These are phyloP conservation scores for Pygoscelis antarcticus DNA, from an alignment of 2,113 vertebrate species.

Conservation along the genomic window DNA sequence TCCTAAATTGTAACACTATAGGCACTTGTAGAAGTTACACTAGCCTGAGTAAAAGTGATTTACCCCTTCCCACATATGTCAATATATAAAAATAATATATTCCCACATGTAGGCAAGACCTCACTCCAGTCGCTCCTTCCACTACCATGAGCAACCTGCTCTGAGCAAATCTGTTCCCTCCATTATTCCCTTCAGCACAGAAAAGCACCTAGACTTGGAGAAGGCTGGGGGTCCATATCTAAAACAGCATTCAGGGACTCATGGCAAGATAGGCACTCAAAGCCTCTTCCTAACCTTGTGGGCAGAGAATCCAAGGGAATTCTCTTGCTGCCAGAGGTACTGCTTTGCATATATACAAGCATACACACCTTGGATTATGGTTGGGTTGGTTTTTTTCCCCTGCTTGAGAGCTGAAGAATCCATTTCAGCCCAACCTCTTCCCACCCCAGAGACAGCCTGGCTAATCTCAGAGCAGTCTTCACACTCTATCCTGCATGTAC, in stretches of 20 bases:
- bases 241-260: background rate
- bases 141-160: background rate
- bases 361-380: background rate
- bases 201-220: background rate
- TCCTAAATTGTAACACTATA: background rate
- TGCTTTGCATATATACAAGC: background rate
- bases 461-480: background rate
- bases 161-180: background rate
- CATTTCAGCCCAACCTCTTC: background rate
- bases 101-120: background rate
- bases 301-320: background rate
- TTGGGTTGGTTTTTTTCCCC: too few species aligned
- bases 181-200: background rate
- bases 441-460: background rate
- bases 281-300: background rate
- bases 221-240: background rate
- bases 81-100: background rate
- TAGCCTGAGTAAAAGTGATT: background rate
- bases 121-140: background rate
- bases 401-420: background rate
- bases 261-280: background rate
- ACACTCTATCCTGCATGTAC: background rate
- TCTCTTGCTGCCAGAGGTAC: background rate
- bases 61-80: background rate
- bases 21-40: background rate